phyloP scores from a whole-genome alignment of 2,113 vertebrate species.

The Panurus biarmicus region DNA sequence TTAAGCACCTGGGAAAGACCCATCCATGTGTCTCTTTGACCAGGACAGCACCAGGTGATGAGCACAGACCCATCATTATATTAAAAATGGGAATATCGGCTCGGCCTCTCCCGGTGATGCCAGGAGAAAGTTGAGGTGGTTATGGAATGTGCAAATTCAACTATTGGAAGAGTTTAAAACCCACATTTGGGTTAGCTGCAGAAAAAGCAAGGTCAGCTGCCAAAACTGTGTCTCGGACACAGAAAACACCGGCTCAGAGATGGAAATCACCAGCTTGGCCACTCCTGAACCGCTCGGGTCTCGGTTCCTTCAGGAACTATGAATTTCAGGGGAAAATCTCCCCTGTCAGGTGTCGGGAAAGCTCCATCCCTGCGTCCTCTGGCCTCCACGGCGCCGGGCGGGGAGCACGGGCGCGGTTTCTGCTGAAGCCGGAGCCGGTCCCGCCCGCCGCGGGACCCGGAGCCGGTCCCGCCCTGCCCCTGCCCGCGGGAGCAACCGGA shows the following conservation, averaged over 20 bases:
- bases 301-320: neutral
- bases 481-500: neutral
- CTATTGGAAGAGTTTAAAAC: neutral
- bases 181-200: neutral
- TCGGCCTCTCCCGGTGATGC: neutral
- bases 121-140: neutral
- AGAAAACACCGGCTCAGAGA: neutral
- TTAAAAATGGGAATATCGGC: neutral
- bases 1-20: neutral
- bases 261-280: neutral
- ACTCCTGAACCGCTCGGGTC: neutral
- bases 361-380: fast-evolving
- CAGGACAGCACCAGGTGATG: fast-evolving
- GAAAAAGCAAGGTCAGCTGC: neutral
- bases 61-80: fast-evolving
- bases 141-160: neutral
- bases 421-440: too few relatives aligned
- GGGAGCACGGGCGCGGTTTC: too few relatives aligned
- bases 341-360: neutral
- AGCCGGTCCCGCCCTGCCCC: neutral
- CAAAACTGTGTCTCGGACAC: neutral
- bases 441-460: neutral
- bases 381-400: fast-evolving
- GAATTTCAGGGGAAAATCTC: neutral
- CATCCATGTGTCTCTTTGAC: fast-evolving